Evolutionary conservation across 2,113 vertebrate genomes (phyloP).

Genomic region (Delphinus delphis): DNA sequence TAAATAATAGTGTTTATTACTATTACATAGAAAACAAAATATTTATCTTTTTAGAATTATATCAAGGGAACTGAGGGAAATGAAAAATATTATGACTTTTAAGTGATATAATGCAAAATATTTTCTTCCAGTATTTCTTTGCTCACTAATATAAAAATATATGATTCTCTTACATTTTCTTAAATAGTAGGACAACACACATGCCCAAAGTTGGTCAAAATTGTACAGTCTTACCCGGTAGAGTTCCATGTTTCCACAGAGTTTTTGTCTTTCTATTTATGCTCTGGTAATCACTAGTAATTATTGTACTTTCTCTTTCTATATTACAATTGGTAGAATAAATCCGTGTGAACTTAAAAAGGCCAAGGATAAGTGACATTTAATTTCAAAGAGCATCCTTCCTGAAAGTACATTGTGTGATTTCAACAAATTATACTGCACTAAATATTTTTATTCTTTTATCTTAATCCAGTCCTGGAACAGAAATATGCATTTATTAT

Average conservation of each 20-base stretch:
- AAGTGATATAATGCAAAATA: not conserved
- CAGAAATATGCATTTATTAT: not conserved
- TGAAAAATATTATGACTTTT: not conserved
- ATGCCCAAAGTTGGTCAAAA: not conserved
- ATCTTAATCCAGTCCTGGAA: conserved; percentile 29
- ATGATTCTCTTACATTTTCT: not conserved
- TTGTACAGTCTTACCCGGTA: not conserved
- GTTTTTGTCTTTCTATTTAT: not conserved
- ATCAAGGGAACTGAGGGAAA: not conserved
- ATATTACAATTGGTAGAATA: not conserved
- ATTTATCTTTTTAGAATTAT: not conserved
- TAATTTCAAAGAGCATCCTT: not conserved
- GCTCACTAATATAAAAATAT: conserved; percentile 2
- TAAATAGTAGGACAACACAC: not conserved
- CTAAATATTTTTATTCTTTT: not conserved
- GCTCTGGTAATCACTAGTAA: not conserved
- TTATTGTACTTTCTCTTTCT: not conserved
- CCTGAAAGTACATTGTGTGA: not conserved
- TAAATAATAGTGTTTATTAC: not conserved
- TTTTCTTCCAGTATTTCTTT: not conserved
- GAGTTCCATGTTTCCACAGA: not conserved
- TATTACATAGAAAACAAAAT: not conserved
- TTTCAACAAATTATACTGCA: not conserved
- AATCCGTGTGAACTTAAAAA: conserved; percentile 21
- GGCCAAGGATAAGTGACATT: not conserved